Base-by-base conservation (phyloP, 1,140 invertebrate species). In the Maniola jurtina region DNA sequence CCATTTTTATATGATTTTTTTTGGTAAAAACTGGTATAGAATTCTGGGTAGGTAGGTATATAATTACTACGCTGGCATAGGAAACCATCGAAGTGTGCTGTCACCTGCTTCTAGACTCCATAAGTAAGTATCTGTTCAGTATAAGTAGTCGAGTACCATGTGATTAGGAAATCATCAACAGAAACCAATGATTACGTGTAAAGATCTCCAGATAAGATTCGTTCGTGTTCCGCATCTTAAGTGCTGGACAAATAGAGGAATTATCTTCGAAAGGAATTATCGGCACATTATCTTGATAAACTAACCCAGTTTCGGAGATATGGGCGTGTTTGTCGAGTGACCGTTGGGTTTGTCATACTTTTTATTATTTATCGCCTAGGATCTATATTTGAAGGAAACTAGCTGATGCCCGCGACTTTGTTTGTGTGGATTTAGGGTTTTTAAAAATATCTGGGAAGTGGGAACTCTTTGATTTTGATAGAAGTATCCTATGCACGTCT, bases 221-320 rank as follows among this genome's bases (percentile, higher is more conserved):
- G 64, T 33, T 8, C 56, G 52, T 58, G 61, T 52, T 61, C 62
- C 64, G 58, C 69, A 71, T 71, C 69, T 68, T 66, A 56, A 80
- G 77, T 77, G 77, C 66, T 75, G 34, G 10, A 64, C 71, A 80
- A 80, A 80, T 61, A 78, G 52, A 59, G 60, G 66, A 70, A 61
- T 70, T 71, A 77, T 70, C 64, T 68, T 66, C 42, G 54, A 61
- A 67, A 73, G 71, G 72, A 73, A 75, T 80, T 77, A 74, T 70
- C 70, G 71, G 62, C 55, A 47, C 61, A 74, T 76, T 77, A 77
- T 77, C 73, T 54, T n/a, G 64, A 66, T 66, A 66, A 66, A 54
- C 60, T 72, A 77, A 77, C 77, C 75, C 58, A 70, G 68, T 79
- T 76, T 64, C 40, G 45, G 54, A 62, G 66, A 72, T 72, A 72